Evolutionary conservation across 2,888 invertebrate genomes (phyloP), one percentile per base, ranked within the genome.

Genomic region (Iselma pallidipennis): DNA sequence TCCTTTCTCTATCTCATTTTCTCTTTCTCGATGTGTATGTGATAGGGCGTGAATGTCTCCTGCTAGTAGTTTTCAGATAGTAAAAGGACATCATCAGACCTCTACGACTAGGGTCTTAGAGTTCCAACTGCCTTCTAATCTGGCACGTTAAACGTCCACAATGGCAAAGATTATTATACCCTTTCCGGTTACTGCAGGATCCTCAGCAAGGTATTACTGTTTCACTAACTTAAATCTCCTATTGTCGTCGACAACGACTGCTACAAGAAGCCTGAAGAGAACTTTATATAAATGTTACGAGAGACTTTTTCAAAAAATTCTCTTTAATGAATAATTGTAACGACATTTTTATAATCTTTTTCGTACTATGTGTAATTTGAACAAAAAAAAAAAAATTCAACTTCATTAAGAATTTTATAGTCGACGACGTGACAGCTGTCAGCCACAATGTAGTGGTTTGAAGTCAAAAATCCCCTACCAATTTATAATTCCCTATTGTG

Each of bases 381-480:
- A n/a, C n/a, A n/a, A 71, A 74, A 77, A 78, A 77, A 74, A 71
- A 74, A 78, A 78, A 76, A 74, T 77, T 74, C 77, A 75, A 77
- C 78, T 78, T 77, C 76, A 77, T 79, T 80, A 78, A 75, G 75
- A 72, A 76, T 75, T 76, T 78, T 77, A 78, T 77, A 75, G 77
- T 71, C 70, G 63, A 50, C 73, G 76, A 74, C 76, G 78, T 81
- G 80, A 79, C 80, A 81, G 80, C 80, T 81, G 81, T 81, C 81
- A 80, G 76, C 81, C 80, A 75, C 81, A 81, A 81, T 80, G 80
- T 80, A 78, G 80, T 76, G 80, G 81, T 78, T 79, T 78, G 75
- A 74, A 80, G 78, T 80, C 79, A 80, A 79, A 79, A 78, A 78
- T 78, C 78, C 77, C 78, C 77, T 78, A 75, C 74, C 77, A 77